A percentile compares a stretch with the other conserved stretches of the same genome.
Conservation (phyloP, 1,140 invertebrate genomes). For the Zelostemma sp. region DNA sequence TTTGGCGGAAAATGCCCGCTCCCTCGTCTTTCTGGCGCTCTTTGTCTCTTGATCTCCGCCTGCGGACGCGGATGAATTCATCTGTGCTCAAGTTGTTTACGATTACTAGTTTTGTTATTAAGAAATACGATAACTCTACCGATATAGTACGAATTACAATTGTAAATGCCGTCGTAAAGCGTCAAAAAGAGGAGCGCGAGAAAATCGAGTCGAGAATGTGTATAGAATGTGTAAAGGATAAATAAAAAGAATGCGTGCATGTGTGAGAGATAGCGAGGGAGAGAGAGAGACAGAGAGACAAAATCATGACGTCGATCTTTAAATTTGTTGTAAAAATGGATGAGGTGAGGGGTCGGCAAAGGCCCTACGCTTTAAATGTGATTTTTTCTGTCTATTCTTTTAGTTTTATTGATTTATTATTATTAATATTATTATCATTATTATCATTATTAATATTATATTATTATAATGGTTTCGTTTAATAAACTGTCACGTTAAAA, state of each 20-base stretch:
- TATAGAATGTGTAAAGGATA: conserved; percentile 9
- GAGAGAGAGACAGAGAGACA: conserved; percentile 18
- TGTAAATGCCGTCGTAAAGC: conserved; percentile 50
- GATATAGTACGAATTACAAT: conserved; percentile 56
- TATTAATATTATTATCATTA: conserved; percentile 62
- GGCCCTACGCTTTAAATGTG: conserved; percentile 63
- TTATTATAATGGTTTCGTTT: conserved; percentile 68
- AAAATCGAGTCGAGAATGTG: conserved; percentile 17
- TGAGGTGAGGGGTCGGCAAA: conserved; percentile 47
- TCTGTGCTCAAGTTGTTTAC: conserved; percentile 69
- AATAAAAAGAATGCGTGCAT: conserved; percentile 8
- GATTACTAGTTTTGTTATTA: conserved; percentile 66
- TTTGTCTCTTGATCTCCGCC: conserved; percentile 38
- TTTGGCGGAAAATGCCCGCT: conserved; percentile 5
- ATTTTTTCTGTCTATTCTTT: conserved; percentile 59
- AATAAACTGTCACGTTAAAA: conserved; percentile 68
- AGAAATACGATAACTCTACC: conserved; percentile 56
- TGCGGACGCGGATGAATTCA: conserved; percentile 45
- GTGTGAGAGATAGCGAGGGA: conserved; percentile 22
- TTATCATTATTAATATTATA: conserved; percentile 53
- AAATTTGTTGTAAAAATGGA: conserved; percentile 41
- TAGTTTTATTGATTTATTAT: conserved; percentile 58
- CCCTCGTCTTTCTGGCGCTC: conserved; percentile 21
- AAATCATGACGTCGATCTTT: conserved; percentile 26
- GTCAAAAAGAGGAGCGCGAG: not conserved